phyloP scores from a whole-genome alignment of 2,888 invertebrate species.

The Sesamia inferens region DNA sequence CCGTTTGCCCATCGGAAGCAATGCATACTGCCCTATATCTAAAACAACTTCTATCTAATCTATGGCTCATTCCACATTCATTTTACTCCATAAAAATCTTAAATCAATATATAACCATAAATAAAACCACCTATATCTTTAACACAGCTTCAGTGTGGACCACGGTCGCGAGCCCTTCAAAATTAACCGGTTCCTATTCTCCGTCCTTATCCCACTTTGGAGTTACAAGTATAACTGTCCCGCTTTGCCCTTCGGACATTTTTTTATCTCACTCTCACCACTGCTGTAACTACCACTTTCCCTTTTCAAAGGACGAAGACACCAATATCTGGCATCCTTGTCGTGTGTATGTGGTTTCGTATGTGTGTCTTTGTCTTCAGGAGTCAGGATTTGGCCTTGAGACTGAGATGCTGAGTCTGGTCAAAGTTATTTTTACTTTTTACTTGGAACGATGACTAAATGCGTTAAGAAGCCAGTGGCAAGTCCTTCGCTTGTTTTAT shows the following conservation, averaged over 20 bases:
- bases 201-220: conserved; percentile 68
- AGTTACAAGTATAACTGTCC: conserved; percentile 67
- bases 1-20: conserved; percentile 4
- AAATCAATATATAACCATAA: conserved; percentile 84
- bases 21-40: conserved; percentile 36
- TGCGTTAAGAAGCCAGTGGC: conserved; percentile 80
- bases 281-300: conserved; percentile 87
- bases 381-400: conserved; percentile 88
- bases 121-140: conserved; percentile 76
- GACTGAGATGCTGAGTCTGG: conserved; percentile 86
- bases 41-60: conserved; percentile 43
- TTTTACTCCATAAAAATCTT: conserved; percentile 71
- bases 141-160: conserved; percentile 81
- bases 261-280: conserved; percentile 89
- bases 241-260: conserved; percentile 83
- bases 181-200: conserved; percentile 86
- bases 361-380: conserved; percentile 71
- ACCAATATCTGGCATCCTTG: conserved; percentile 69
- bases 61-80: conserved; percentile 50
- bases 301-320: conserved; percentile 90
- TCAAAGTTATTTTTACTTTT: conserved; percentile 89
- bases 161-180: conserved; percentile 86
- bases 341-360: conserved; percentile 57
- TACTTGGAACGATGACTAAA: conserved; percentile 89
- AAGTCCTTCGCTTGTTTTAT: conserved; percentile 67